These are phyloP conservation scores for Ceramica pisi DNA, from an alignment of 2,888 invertebrate genomes.

Conservation along the genomic window DNA sequence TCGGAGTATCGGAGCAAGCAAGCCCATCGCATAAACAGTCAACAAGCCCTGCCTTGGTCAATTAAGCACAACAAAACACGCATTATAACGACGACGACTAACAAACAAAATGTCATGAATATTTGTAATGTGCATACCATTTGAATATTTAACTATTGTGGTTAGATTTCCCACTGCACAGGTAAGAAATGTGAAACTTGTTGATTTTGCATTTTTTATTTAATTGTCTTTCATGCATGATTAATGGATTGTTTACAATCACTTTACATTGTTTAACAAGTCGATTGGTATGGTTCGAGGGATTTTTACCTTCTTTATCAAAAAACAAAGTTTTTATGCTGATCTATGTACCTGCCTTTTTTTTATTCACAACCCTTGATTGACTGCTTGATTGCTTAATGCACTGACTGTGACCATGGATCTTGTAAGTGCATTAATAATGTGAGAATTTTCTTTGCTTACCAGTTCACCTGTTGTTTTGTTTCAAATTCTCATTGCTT, in stretches of 20 bases:
- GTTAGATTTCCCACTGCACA: constrained; percentile 41
- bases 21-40: neutral
- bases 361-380: no score
- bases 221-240: constrained; percentile 1
- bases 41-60: constrained; percentile 15
- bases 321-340: no score
- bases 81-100: constrained; percentile 22
- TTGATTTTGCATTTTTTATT: constrained; percentile 32
- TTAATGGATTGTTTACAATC: constrained; percentile 9
- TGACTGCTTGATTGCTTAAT: no score
- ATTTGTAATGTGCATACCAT: constrained; percentile 35
- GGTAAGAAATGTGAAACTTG: constrained; percentile 50
- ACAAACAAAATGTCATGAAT: constrained; percentile 48
- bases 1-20: neutral
- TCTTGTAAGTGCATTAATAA: neutral
- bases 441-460: neutral
- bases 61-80: constrained; percentile 40
- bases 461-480: neutral
- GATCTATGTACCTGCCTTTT: no score
- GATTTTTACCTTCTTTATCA: no score
- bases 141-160: constrained; percentile 42
- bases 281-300: neutral
- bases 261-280: neutral
- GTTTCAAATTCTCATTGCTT: neutral
- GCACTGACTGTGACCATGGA: neutral